Base-by-base conservation (phyloP, 2,113 vertebrate genomes). In the Dipodomys ordii region DNA sequence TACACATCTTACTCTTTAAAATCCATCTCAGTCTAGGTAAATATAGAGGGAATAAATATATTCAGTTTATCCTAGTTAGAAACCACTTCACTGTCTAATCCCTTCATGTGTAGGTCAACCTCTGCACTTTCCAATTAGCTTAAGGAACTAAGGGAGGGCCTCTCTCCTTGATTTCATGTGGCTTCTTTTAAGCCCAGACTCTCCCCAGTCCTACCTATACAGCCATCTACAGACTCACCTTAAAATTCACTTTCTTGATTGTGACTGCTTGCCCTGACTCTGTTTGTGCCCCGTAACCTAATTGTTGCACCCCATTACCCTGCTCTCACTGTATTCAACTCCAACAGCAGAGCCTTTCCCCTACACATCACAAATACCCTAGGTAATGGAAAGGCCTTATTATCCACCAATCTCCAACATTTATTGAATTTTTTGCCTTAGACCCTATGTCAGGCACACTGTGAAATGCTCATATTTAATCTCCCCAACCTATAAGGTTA, bases 1-100 rank as follows among this genome's bases (percentile, higher is more conserved):
- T 85, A 76, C 44, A 39, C 19, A 83, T 73, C 86, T 57, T 96
- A 60, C 4, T 16, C 69, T 92, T 49, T 90, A 78, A 94, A 91
- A 69, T 79, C 39, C 49, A 9, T 28, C 60, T 83, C n/a, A 20
- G 6, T 60, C 78, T 81, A 85, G 39, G 39, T 39, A 39, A 39
- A 39, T 39, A 39, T 39, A 39, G 39, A 39, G 39, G 39, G 39
- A 39, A 39, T 39, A 39, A 39, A 39, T 39, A 39, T 39, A 39
- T 39, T 6, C 4, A 89, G 53, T 44, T 82, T 60, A 72, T 64
- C 22, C 23, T 77, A 73, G 39, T 46, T 73, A 88, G 22, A 83
- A 30, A 91, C 57, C 44, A 90, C 64, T 64, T 88, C 30, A 11
- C 6, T 93, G 6, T 78, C 83, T 74, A 90, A 44, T 18, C 15